Percentiles rank a stretch among this genome's conserved stretches.
Evolutionary conservation across 2,113 vertebrate species (phyloP).

Genomic region (Sterrhoptilus dennistouni): DNA sequence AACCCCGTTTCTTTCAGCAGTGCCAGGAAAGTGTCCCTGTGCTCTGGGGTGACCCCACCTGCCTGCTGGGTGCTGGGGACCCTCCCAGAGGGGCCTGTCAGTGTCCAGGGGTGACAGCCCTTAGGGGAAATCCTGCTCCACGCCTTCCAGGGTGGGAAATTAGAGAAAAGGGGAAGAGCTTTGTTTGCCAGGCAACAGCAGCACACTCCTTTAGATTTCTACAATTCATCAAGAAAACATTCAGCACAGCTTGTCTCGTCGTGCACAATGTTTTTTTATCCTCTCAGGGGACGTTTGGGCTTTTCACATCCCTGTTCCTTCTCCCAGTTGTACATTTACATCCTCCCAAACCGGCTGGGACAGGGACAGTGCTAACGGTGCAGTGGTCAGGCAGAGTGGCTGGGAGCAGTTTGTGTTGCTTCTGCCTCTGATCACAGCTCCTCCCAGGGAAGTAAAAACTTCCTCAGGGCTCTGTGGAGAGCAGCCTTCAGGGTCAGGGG

Average conservation of each 20-base stretch:
- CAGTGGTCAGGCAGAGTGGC: background rate
- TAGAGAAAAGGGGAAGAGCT: background rate
- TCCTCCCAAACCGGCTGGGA: background rate
- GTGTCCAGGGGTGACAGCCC: accelerated
- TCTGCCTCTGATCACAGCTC: background rate
- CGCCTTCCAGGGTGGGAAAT: accelerated
- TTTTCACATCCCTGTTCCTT: background rate
- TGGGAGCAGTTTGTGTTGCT: background rate
- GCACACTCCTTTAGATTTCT: accelerated
- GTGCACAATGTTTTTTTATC: accelerated
- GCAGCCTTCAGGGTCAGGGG: too few relatives aligned
- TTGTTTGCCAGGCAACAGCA: background rate
- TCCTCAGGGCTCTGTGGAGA: background rate
- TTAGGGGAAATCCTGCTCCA: accelerated
- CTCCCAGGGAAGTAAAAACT: background rate
- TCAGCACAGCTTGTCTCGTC: background rate
- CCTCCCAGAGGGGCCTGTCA: background rate
- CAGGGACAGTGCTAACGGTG: accelerated
- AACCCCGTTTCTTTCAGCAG: background rate
- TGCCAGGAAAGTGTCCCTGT: accelerated
- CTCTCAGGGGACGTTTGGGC: accelerated
- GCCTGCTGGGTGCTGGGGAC: background rate
- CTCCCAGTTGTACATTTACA: background rate
- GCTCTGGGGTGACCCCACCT: background rate
- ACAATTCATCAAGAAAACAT: background rate